A percentile compares a stretch with the other conserved stretches of the same genome.
These are phyloP conservation scores for Tinea trinotella DNA, from an alignment of 2,888 invertebrate genomes.

Conservation along the genomic window DNA sequence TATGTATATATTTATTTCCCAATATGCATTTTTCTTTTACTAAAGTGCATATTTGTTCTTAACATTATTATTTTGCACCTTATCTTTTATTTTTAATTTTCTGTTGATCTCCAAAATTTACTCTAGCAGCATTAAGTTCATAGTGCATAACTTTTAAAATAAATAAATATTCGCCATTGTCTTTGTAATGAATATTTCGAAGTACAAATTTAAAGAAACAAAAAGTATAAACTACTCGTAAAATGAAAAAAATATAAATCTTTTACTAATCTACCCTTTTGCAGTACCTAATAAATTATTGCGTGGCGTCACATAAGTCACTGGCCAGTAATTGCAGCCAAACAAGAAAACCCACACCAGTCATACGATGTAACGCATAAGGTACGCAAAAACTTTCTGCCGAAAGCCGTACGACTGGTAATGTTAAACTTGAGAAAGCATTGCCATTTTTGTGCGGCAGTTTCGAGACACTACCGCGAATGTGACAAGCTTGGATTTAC, in stretches of 20 bases:
- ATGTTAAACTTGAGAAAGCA: slow-evolving; percentile 56
- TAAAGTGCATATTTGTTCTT: too few relatives aligned
- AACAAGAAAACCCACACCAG: slow-evolving; percentile 27
- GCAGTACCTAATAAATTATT: slow-evolving; percentile 14
- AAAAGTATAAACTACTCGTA: too few relatives aligned
- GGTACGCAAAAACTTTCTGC: slow-evolving; percentile 39
- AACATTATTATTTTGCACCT: too few relatives aligned
- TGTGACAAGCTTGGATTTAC: slow-evolving; percentile 8
- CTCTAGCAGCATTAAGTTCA: too few relatives aligned
- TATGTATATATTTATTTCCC: too few relatives aligned
- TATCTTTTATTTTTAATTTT: too few relatives aligned
- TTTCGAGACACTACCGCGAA: not conserved
- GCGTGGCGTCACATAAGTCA: slow-evolving; percentile 28
- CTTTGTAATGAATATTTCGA: too few relatives aligned
- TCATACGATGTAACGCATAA: slow-evolving; percentile 12
- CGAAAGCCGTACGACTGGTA: slow-evolving; percentile 57
- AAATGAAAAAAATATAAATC: not conserved
- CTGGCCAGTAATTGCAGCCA: slow-evolving; percentile 31
- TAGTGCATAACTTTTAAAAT: too few relatives aligned
- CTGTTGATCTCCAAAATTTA: too few relatives aligned
- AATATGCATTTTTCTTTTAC: too few relatives aligned
- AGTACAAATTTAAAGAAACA: too few relatives aligned
- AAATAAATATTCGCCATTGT: too few relatives aligned
- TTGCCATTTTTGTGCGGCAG: slow-evolving; percentile 22
- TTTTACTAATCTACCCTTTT: not conserved